Evolutionary conservation across 2,888 invertebrate genomes (phyloP).

Genomic region (Leptopilina syphax): DNA sequence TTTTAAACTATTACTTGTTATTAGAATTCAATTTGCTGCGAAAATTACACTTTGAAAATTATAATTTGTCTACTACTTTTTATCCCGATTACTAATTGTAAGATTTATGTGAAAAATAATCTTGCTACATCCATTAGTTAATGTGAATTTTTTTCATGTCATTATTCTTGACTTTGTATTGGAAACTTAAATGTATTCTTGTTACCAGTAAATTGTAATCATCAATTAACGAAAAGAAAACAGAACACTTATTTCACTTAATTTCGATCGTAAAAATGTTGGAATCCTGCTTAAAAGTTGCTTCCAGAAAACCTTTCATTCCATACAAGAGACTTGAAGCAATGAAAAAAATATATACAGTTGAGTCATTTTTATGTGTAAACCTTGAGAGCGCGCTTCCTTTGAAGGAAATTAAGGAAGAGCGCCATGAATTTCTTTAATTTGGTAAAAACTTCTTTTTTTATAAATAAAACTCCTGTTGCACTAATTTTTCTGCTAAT

Average conservation of each 20-base stretch:
- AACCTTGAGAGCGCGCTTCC: conserved; percentile 33
- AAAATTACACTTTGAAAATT: too few species aligned
- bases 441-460: conserved; percentile 37
- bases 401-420: conserved; percentile 40
- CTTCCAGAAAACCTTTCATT: conserved; percentile 28
- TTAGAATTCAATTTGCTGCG: too few species aligned
- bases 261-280: conserved; percentile 21
- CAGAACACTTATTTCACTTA: conserved; percentile 27
- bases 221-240: not conserved
- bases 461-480: conserved; percentile 1
- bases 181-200: not conserved
- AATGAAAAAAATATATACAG: conserved; percentile 27
- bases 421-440: conserved; percentile 34
- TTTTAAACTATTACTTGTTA: too few species aligned
- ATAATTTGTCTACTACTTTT: too few species aligned
- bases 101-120: not conserved
- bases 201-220: not conserved
- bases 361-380: conserved; percentile 36
- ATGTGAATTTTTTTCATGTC: not conserved
- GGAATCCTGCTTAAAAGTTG: conserved; percentile 13
- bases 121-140: too few species aligned
- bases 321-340: conserved; percentile 14
- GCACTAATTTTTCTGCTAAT: conserved; percentile 32
- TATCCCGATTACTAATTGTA: too few species aligned
- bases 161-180: not conserved